Conservation (phyloP, 2,888 invertebrate genomes). For the Bruchidius siliquastri region DNA sequence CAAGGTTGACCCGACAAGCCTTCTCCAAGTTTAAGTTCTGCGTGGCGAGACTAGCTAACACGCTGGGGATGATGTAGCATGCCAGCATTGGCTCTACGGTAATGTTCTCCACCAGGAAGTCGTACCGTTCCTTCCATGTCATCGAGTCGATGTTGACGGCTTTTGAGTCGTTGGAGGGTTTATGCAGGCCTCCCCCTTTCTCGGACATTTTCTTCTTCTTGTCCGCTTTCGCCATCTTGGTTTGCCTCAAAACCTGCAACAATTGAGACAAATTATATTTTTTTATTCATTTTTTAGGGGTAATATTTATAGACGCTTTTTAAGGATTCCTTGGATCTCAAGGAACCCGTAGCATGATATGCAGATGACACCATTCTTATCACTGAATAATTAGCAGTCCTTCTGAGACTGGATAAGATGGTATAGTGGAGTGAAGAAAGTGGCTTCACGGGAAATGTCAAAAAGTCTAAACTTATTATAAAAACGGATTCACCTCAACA, state of each 20-base stretch:
- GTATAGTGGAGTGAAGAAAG: too few relatives aligned
- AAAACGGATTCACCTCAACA: too few relatives aligned
- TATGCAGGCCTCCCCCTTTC: slow-evolving; percentile 14
- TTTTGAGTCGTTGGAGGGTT: slow-evolving; percentile 8
- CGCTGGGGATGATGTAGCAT: slow-evolving; percentile 63
- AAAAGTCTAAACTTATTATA: too few relatives aligned
- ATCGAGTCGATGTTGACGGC: slow-evolving; percentile 37
- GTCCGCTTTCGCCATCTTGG: slow-evolving; percentile 28
- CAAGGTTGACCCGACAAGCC: slow-evolving; percentile 78
- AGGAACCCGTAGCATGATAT: too few relatives aligned
- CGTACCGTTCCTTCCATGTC: slow-evolving; percentile 54
- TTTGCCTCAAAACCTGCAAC: slow-evolving; percentile 26
- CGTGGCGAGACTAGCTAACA: slow-evolving; percentile 68
- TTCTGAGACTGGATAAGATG: too few relatives aligned
- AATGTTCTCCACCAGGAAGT: slow-evolving; percentile 58
- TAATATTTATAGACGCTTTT: too few relatives aligned
- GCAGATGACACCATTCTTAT: too few relatives aligned
- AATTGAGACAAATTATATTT: not conserved
- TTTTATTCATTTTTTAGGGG: too few relatives aligned
- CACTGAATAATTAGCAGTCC: too few relatives aligned
- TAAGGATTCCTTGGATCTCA: too few relatives aligned
- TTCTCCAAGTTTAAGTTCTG: slow-evolving; percentile 83
- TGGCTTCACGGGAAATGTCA: too few relatives aligned
- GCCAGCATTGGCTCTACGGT: slow-evolving; percentile 74
- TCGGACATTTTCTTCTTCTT: slow-evolving; percentile 13